Evolutionary conservation across 2,888 invertebrate genomes (phyloP).

Genomic region (Agrochola circellaris): DNA sequence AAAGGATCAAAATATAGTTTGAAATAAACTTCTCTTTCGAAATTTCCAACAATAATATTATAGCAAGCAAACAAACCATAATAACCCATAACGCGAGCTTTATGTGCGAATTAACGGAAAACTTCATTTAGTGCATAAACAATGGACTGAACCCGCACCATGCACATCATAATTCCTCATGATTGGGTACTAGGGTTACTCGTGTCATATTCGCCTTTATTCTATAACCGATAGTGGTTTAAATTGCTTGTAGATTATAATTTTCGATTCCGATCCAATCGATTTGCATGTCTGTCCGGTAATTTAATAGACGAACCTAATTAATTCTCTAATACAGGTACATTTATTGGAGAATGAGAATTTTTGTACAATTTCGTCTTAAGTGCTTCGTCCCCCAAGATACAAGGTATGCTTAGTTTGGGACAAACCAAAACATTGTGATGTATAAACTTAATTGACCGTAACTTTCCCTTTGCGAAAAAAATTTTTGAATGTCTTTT

Average conservation of each 20-base stretch:
- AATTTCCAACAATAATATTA: constrained; percentile 11
- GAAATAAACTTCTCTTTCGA: not conserved
- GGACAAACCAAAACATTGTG: no score
- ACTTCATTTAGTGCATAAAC: constrained; percentile 64
- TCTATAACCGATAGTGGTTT: not conserved
- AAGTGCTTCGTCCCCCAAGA: no score
- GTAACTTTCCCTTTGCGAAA: no score
- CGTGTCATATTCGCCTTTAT: constrained; percentile 37
- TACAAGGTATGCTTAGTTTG: no score
- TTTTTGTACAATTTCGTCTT: no score
- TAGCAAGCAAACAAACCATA: constrained; percentile 31
- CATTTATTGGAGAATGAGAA: not conserved
- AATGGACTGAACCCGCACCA: constrained; percentile 40
- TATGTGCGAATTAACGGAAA: constrained; percentile 56
- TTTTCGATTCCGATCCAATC: constrained; percentile 1
- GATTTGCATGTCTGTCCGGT: constrained; percentile 2
- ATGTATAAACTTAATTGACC: no score
- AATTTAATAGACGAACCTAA: not conserved
- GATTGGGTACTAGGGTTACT: constrained; percentile 54
- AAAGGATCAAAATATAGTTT: not conserved
- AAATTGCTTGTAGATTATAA: constrained; percentile 15
- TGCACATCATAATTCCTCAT: constrained; percentile 55
- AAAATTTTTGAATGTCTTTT: no score
- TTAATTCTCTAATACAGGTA: not conserved
- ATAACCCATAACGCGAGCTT: constrained; percentile 36